Evolutionary conservation across 1,140 invertebrate species (phyloP), one percentile per base, ranked within the genome.

Genomic region (Drosophila tani): DNA sequence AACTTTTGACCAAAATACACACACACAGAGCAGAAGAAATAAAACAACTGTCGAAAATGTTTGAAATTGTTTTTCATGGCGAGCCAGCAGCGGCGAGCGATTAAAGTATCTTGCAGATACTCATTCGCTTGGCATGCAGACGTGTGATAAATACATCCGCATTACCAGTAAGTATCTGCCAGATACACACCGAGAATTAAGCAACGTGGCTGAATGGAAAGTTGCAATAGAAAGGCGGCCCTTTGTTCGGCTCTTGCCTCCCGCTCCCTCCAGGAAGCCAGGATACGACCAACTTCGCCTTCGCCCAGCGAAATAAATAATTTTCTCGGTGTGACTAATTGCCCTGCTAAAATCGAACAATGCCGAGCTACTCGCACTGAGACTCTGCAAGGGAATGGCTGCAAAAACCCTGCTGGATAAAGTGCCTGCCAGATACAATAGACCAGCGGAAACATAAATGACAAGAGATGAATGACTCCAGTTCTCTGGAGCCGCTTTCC

Each of bases 91-190:
- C 59, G 64, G 35, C 55, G 60, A 47, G 50, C 75, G 74, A 78
- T 62, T 78, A 62, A 78, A 78, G 74, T 88, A 87, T 88, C 83
- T 88, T 47, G 64, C 77, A 84, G 84, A 86, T 88, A 79, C 71
- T 75, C 50, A 14, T 46, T 60, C 40, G 73, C 47, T 27, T 55
- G 38, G 76, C 65, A 57, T 64, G 76, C 83, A 84, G 83, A 83
- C 85, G 84, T 88, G 85, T 84, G 85, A 87, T 87, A 87, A 87
- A 88, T 87, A 83, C 84, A 88, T 87, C 84, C 84, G 84, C 84
- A 87, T 87, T 88, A 84, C 77, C 65, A 73, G 64, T 79, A 73
- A 74, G 68, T 88, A 87, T 83, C 83, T 88, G 84, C 81, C 79
- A 86, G 84, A 88, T 80, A 83, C 83, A 67, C 81, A 74, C 76